Percentiles rank a stretch among this genome's conserved stretches.
These are phyloP conservation scores for Etheostoma spectabile DNA, from an alignment of 2,113 vertebrate species.

Conservation along the genomic window DNA sequence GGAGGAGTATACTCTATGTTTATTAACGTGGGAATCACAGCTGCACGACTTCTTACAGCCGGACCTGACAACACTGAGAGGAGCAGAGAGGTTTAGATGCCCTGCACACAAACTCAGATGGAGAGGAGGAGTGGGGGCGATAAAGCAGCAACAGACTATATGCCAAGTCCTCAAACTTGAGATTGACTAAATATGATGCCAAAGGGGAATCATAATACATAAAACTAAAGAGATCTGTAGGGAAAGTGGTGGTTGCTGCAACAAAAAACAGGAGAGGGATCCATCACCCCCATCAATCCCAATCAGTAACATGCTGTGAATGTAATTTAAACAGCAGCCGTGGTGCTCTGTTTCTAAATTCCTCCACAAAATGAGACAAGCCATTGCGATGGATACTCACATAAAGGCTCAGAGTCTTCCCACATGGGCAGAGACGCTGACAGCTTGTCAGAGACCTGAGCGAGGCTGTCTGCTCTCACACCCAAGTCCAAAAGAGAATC, in stretches of 20 bases:
- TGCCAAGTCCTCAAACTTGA: constrained; percentile 41
- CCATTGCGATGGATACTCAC: constrained; percentile 44
- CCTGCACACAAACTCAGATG: constrained; percentile 55
- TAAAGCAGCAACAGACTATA: constrained; percentile 50
- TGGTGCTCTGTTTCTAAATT: constrained; percentile 57
- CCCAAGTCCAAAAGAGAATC: constrained; percentile 42
- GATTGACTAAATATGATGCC: constrained; percentile 25
- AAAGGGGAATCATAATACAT: constrained; percentile 18
- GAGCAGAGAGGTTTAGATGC: constrained; percentile 15
- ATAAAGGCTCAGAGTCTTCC: constrained; percentile 57
- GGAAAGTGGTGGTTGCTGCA: background rate
- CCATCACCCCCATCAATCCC: constrained; percentile 38
- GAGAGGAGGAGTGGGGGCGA: constrained; percentile 19
- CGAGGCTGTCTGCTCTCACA: constrained; percentile 43
- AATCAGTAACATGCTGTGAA: constrained; percentile 42
- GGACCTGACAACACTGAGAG: constrained; percentile 10
- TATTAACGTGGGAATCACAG: constrained; percentile 60
- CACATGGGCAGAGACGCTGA: constrained; percentile 72
- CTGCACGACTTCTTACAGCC: constrained; percentile 29
- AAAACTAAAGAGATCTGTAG: constrained; percentile 1
- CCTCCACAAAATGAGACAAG: constrained; percentile 48
- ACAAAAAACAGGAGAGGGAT: constrained; percentile 36
- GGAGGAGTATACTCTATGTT: constrained; percentile 28
- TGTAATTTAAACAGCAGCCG: constrained; percentile 50
- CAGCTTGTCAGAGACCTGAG: constrained; percentile 68